These are phyloP conservation scores for Aphelocoma californica DNA, from an alignment of 2,797 vertebrate genomes.

Conservation along the genomic window DNA sequence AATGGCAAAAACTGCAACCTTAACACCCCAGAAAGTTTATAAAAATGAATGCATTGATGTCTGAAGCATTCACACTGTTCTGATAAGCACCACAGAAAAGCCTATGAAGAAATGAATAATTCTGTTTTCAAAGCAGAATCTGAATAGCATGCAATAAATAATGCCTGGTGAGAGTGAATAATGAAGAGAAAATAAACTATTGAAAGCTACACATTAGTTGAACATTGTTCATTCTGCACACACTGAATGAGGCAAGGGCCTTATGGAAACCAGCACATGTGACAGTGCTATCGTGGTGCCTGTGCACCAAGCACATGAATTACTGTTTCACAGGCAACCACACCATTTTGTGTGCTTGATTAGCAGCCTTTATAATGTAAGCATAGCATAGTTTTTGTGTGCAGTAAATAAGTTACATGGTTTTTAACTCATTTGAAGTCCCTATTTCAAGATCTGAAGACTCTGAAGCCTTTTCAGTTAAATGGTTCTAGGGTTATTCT, in stretches of 20 bases:
- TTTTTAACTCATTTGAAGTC: constrained; percentile 42
- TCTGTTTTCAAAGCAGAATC: constrained; percentile 56
- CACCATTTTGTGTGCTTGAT: constrained; percentile 38
- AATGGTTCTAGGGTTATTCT: neutral
- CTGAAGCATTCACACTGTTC: constrained; percentile 3
- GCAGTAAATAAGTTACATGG: constrained; percentile 45
- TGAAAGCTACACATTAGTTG: constrained; percentile 37
- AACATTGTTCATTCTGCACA: constrained; percentile 19
- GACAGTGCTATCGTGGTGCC: constrained; percentile 16
- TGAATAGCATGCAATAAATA: constrained; percentile 48
- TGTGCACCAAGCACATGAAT: constrained; percentile 8
- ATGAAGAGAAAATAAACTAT: constrained; percentile 54
- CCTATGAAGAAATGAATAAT: constrained; percentile 57
- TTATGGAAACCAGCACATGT: constrained; percentile 29
- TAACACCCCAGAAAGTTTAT: neutral
- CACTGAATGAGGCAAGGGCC: constrained; percentile 27
- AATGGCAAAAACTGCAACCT: neutral
- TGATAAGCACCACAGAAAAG: constrained; percentile 32
- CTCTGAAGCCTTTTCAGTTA: constrained; percentile 22
- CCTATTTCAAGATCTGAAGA: constrained; percentile 18
- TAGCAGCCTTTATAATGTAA: constrained; percentile 38
- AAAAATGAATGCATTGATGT: neutral
- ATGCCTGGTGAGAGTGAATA: constrained; percentile 53
- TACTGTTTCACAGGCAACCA: constrained; percentile 49
- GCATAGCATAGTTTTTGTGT: constrained; percentile 26